phyloP scores from a whole-genome alignment of 1,140 invertebrate species.

The Ladona fulva region DNA sequence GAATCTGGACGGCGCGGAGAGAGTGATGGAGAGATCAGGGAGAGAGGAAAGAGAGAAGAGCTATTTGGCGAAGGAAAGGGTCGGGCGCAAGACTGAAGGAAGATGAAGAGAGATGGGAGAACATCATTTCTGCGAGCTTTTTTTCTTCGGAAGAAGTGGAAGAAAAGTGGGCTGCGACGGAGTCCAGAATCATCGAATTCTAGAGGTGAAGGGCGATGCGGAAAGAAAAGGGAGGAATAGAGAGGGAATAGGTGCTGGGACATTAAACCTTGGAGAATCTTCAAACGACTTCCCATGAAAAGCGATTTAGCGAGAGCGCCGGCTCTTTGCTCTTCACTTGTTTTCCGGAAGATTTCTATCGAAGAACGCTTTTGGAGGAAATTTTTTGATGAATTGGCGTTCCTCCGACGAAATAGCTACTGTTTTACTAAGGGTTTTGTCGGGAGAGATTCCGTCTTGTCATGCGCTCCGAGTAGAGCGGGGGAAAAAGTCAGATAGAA shows the following conservation, averaged over 20 bases:
- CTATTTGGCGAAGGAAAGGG: neutral
- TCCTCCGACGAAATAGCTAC: neutral
- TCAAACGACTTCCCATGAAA: neutral
- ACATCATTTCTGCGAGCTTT: neutral
- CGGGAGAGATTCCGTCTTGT: too few relatives aligned
- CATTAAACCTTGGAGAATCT: neutral
- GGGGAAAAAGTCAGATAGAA: too few relatives aligned
- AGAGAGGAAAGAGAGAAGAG: neutral
- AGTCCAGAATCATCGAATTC: neutral
- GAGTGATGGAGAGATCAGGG: neutral
- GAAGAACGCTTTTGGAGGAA: neutral
- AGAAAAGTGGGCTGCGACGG: neutral
- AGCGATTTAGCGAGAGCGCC: neutral
- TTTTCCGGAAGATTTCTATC: conserved; percentile 9
- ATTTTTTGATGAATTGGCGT: neutral
- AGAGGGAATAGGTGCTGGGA: neutral
- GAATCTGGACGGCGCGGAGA: neutral
- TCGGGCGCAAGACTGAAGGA: neutral
- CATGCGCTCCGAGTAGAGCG: too few relatives aligned
- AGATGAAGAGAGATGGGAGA: neutral
- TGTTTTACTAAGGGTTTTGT: neutral
- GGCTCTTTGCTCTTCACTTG: neutral
- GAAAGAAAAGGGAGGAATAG: neutral
- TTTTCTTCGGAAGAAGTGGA: neutral
- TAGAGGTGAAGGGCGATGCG: neutral